A percentile compares a stretch with the other conserved stretches of the same genome.
Evolutionary conservation across 2,888 invertebrate genomes (phyloP).

Genomic region (Epirrhoe alternata): DNA sequence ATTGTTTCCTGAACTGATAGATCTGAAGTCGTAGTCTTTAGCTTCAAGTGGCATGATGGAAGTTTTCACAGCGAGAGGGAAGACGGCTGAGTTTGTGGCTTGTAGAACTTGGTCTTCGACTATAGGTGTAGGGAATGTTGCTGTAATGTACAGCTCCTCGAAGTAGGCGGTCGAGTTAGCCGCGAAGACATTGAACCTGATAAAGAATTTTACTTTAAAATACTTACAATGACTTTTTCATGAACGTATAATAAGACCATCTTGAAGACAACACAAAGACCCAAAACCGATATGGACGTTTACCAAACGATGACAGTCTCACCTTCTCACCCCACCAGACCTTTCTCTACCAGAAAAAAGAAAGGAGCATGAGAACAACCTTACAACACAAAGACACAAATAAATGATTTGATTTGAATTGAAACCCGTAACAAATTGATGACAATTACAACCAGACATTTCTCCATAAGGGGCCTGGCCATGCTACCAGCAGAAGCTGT

Average conservation of each 20-base stretch:
- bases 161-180: slow-evolving; percentile 72
- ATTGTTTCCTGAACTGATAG: slow-evolving; percentile 32
- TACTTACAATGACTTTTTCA: no score
- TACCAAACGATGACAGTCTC: not conserved
- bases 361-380: no score
- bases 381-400: no score
- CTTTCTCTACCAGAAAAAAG: no score
- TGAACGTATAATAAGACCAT: no score
- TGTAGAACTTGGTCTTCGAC: slow-evolving; percentile 46
- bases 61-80: slow-evolving; percentile 78
- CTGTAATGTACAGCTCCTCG: slow-evolving; percentile 73
- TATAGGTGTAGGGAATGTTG: slow-evolving; percentile 67
- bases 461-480: no score
- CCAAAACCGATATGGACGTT: not conserved
- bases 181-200: slow-evolving; percentile 75
- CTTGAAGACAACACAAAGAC: not conserved
- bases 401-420: no score
- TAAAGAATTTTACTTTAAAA: slow-evolving; percentile 2
- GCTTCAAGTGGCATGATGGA: slow-evolving; percentile 79
- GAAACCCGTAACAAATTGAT: no score
- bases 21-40: slow-evolving; percentile 58
- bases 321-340: no score
- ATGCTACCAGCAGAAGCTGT: no score
- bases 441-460: no score
- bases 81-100: slow-evolving; percentile 68